Evolutionary conservation across 2,113 vertebrate genomes (phyloP).

Genomic region (Pteruthius melanotis): DNA sequence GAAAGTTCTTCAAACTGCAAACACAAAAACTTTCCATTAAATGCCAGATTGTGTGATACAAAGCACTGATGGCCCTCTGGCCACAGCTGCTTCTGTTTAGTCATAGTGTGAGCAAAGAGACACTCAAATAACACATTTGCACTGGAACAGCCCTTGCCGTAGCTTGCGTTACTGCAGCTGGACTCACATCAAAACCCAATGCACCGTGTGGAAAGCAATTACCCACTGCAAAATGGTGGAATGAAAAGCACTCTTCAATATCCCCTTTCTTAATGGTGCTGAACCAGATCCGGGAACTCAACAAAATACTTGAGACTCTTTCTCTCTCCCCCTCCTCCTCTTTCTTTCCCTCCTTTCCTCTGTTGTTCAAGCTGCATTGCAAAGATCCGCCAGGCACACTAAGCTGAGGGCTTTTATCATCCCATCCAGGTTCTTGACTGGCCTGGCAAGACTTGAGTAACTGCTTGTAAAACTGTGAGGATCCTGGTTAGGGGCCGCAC

Average conservation of each 20-base stretch:
- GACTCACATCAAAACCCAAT: constrained; percentile 68
- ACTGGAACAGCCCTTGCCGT: constrained; percentile 66
- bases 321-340: neutral
- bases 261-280: constrained; percentile 48
- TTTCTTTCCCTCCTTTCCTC: neutral
- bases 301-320: constrained; percentile 17
- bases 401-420: neutral
- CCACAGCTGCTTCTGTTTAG: constrained; percentile 82
- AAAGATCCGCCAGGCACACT: neutral
- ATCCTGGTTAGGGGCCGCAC: constrained; percentile 8
- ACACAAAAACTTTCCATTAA: constrained; percentile 68
- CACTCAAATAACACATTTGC: constrained; percentile 66
- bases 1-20: constrained; percentile 53
- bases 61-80: constrained; percentile 64
- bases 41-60: constrained; percentile 66
- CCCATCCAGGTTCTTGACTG: neutral
- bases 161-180: constrained; percentile 70
- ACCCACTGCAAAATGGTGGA: constrained; percentile 70
- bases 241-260: constrained; percentile 58
- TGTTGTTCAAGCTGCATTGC: neutral
- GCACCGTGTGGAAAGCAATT: constrained; percentile 62
- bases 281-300: constrained; percentile 48
- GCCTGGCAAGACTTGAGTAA: neutral
- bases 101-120: constrained; percentile 73
- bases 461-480: constrained; percentile 37